These are phyloP conservation scores for Xiphophorus hellerii DNA, from an alignment of 2,113 vertebrate species.

Conservation along the genomic window DNA sequence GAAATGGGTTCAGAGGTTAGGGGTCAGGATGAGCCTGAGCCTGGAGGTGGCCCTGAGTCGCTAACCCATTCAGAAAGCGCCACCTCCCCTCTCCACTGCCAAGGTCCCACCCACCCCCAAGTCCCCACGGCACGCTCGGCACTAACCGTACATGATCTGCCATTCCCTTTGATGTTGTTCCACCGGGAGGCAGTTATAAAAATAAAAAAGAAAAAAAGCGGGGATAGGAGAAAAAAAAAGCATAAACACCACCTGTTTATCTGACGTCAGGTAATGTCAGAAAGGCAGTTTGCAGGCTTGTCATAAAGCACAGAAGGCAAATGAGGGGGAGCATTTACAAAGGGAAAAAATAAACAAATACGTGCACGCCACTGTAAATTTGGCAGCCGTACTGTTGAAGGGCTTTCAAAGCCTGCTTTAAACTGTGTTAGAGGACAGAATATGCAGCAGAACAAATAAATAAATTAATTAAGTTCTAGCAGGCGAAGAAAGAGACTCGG, in stretches of 20 bases:
- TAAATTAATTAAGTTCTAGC: neutral
- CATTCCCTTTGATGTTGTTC: constrained; percentile 78
- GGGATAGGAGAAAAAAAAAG: constrained; percentile 27
- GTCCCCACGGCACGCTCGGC: constrained; percentile 60
- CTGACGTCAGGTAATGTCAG: constrained; percentile 48
- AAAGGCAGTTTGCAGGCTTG: constrained; percentile 60
- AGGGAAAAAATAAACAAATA: constrained; percentile 59
- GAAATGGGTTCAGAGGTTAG: constrained; percentile 47
- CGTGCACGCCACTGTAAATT: constrained; percentile 39
- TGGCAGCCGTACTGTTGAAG: constrained; percentile 25
- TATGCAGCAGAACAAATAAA: neutral
- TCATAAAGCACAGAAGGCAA: constrained; percentile 60
- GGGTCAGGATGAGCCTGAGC: constrained; percentile 67
- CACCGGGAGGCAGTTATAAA: constrained; percentile 59
- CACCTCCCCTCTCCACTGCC: constrained; percentile 27
- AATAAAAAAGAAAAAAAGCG: constrained; percentile 34
- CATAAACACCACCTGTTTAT: constrained; percentile 80
- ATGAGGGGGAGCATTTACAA: constrained; percentile 41
- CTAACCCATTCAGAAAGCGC: constrained; percentile 17
- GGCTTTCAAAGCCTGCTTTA: constrained; percentile 76
- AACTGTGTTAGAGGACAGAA: constrained; percentile 36
- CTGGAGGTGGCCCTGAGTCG: constrained; percentile 61
- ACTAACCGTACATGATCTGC: constrained; percentile 73
- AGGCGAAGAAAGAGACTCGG: neutral
- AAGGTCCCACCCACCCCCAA: constrained; percentile 25